Base-by-base conservation (phyloP, 1,140 invertebrate genomes). In the Polyergus mexicanus region DNA sequence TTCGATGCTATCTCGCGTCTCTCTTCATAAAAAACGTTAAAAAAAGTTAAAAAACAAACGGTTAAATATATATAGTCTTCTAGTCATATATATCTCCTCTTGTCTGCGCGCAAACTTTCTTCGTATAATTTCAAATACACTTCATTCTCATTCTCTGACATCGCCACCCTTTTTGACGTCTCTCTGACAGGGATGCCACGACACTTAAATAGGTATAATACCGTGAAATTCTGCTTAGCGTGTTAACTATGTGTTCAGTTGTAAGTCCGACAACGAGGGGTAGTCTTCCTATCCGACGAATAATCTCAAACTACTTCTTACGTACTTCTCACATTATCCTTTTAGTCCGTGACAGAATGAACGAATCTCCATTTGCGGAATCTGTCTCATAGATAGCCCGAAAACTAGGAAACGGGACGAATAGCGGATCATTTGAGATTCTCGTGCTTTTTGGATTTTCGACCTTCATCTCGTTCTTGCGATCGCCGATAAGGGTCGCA, bases 121-220 rank as follows among this genome's bases (percentile, higher is more conserved):
- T 69, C 35, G 10, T 10, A 8, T 11, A 72, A 60, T 60, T 71
- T 72, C 19, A 72, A 32, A 28, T 71, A 28, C 7, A 22, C 19
- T 44, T 58, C 22, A 6, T 16, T n/a, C 22, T 58, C 16, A n/a
- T n/a, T 35, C 16, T 19, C 28, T 28, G 44, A 63, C 44, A 11
- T 35, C 8, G 3, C 10, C n/a, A 74, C 44, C 4, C 7, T 11
- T 7, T 51, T 13, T 10, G 58, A 19, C 35, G 44, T 51, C 11
- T 44, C 6, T 25, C 54, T 35, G 62, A 13, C 11, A 11, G 47
- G 58, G 80, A 89, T 86, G 80, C 89, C 62, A 69, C 41, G 56
- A 84, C 71, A 87, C 81, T 89, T 85, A 87, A 91, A 89, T 62
- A 87, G 71, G 83, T 85, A 80, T 91, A 91, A 91, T 65, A 91